Base-by-base conservation (phyloP, 1,140 invertebrate genomes). In the Latrodectus geometricus region DNA sequence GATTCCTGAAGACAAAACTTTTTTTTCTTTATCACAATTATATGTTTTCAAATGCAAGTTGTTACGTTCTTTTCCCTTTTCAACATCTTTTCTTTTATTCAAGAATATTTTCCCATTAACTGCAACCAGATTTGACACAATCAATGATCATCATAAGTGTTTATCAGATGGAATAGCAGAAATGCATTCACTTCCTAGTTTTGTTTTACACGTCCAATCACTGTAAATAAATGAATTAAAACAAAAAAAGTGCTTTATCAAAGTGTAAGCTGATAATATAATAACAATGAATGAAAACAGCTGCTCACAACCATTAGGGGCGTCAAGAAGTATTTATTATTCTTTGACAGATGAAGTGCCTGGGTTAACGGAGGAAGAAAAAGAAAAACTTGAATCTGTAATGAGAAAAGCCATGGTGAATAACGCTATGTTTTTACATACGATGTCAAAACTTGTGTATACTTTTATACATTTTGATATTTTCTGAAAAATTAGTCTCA, bases 341-440 rank as follows among this genome's bases (percentile, higher is more conserved):
- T 86, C 83, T 69, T 68, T 87, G 68, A 75, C 78, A 17, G 78
- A 87, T 49, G 80, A 82, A n/a, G 86, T 87, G 35, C 86, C 86
- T 49, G 86, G 68, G 49, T 75, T 89, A 48, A 88, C 87, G 48
- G 81, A 88, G 5, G 87, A 88, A 49, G 88, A 89, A 75, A 56
- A 66, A n/a, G 21, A 68, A 20, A 88, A 89, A 74, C 84, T 89
- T 17, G 72, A 72, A 77, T 48, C 48, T 68, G 88, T 89, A 17
- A 89, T 89, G 88, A 56, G 82, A 21, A 88, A 88, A 78, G 88
- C 88, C 69, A 75, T 88, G 84, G 87, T 88, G 56, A 72, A 48
- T 23, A 20, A 11, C n/a, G 8, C 2, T 69, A n/a, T 20, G 20
- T 54, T 17, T n/a, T n/a, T 69, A 87, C 83, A 70, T 49, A n/a